Conservation (phyloP, 2,113 vertebrate genomes). For the Leiothrix lutea region DNA sequence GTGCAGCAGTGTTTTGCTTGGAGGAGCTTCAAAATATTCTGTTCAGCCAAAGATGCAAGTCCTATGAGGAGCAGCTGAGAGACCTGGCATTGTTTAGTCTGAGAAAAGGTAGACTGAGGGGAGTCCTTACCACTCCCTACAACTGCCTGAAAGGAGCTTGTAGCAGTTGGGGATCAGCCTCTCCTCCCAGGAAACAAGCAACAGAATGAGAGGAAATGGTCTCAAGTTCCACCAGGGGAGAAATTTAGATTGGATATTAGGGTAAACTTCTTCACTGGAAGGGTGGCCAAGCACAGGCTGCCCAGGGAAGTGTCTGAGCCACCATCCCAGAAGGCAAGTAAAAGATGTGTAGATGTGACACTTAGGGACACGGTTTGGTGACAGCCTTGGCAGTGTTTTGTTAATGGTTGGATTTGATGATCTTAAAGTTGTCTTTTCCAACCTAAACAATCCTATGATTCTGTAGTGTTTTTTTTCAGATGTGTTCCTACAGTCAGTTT, state of each 20-base stretch:
- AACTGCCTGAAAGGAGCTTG: not conserved
- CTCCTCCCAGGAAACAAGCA: not conserved
- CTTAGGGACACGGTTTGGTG: not conserved
- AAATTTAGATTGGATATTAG: not conserved
- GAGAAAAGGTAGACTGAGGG: too few species aligned
- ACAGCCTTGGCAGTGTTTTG: not conserved
- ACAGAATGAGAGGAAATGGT: not conserved
- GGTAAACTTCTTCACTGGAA: not conserved
- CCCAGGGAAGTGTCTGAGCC: not conserved
- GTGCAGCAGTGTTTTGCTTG: not conserved
- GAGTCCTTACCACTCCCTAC: not conserved
- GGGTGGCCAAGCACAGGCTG: not conserved
- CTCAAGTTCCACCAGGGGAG: not conserved
- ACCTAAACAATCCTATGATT: not conserved
- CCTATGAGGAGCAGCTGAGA: not conserved
- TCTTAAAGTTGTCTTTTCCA: not conserved
- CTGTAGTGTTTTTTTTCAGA: not conserved
- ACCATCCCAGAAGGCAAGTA: too few species aligned
- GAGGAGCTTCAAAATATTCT: not conserved
- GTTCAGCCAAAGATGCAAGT: not conserved
- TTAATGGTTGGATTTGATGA: not conserved
- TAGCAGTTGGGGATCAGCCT: accelerated
- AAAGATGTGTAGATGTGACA: not conserved
- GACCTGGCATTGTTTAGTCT: not conserved
- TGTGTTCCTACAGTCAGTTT: not conserved